Base-by-base conservation (phyloP, 2,797 vertebrate genomes). In the Nyctalus aviator region DNA sequence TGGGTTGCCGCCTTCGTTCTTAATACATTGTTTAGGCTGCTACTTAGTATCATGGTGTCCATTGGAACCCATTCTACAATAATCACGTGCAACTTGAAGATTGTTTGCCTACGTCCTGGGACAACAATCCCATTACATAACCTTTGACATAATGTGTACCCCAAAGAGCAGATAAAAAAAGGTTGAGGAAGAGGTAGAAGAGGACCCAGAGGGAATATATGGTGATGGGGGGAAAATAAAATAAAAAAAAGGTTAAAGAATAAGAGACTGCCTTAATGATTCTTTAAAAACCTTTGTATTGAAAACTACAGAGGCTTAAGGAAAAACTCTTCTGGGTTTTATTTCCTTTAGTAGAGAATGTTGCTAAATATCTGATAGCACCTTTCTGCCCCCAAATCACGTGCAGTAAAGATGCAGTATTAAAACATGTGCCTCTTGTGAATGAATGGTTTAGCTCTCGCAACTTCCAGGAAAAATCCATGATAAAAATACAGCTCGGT, bases 101-200 rank as follows among this genome's bases (percentile, higher is more conserved):
- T 79, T 87, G 92, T 90, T 89, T 78, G 84, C 12, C 78, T 78
- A 5, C 69, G 91, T 85, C 30, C 88, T 89, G 68, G 62, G 90
- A 89, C 93, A 88, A 50, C 94, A 93, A 73, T 89, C 53, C 62
- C 79, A 76, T 97, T 97, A 96, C 75, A 88, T 97, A 96, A 97
- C 46, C 64, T 94, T 96, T 94, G 73, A 90, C 88, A 94, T 92
- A 14, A 17, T 64, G 23, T 95, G 64, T 93, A 78, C 71, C 55
- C 55, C 14, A 90, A 83, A 81, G 44, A 84, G 30, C 23, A 91
- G 46, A 68, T 86, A 66, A 84, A 77, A 76, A 93, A 83, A 37
- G 23, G 15, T 44, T 59, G 20, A 76, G 68, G 30, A 18, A 59
- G 62, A 15, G 62, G 64, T n/a, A 30, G 59, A 18, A 18, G n/a